phyloP scores from a whole-genome alignment of 2,113 vertebrate genomes.

The Salvator merianae region DNA sequence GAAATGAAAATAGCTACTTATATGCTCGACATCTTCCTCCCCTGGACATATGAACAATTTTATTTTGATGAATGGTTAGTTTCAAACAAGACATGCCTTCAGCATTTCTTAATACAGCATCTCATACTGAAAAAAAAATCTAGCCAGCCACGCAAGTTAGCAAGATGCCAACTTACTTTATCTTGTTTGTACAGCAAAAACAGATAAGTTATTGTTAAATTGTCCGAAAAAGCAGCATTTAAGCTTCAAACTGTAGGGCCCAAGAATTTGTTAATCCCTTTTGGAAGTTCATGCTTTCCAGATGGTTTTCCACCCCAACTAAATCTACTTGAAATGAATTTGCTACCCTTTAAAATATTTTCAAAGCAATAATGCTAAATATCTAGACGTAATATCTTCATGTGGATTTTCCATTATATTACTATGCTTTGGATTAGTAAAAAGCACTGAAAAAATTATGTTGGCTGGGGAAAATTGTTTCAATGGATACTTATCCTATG shows the following conservation, averaged over 20 bases:
- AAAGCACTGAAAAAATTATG: slow-evolving; percentile 56
- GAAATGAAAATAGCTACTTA: slow-evolving; percentile 44
- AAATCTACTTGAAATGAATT: slow-evolving; percentile 22
- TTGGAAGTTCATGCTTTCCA: neutral
- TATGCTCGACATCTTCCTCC: slow-evolving; percentile 24
- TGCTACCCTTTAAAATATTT: slow-evolving; percentile 12
- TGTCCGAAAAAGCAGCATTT: neutral
- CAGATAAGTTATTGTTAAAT: neutral
- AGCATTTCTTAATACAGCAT: too few species aligned
- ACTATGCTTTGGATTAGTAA: slow-evolving; percentile 39
- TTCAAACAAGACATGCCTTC: slow-evolving; percentile 33
- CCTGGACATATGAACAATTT: too few species aligned
- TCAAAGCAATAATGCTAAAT: slow-evolving; percentile 23
- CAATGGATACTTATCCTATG: slow-evolving; percentile 35
- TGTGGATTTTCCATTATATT: slow-evolving; percentile 34
- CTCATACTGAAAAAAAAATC: neutral
- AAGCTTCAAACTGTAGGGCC: slow-evolving; percentile 5
- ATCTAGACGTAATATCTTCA: slow-evolving; percentile 48
- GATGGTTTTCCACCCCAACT: too few species aligned
- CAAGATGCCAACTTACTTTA: slow-evolving; percentile 20
- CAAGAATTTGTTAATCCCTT: neutral
- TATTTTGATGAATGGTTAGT: slow-evolving; percentile 16
- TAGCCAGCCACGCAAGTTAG: slow-evolving; percentile 28
- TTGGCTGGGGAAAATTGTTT: slow-evolving; percentile 39
- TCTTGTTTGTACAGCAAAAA: neutral